Conservation (phyloP, 2,888 invertebrate genomes). For the Neoaliturus tenellus region DNA sequence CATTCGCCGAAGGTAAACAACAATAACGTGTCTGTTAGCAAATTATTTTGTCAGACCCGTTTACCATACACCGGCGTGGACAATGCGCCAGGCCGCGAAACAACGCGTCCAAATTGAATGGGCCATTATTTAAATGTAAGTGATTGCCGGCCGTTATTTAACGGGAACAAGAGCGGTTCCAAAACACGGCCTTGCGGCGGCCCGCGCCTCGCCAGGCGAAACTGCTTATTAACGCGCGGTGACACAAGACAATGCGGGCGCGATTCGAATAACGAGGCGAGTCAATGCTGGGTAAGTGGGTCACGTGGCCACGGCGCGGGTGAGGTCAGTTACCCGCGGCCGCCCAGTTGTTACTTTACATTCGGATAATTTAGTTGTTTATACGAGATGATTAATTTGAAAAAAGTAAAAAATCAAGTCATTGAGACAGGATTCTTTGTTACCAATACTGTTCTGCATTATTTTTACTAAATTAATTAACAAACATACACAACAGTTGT, state of each 20-base stretch:
- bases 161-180: background rate
- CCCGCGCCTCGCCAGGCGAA: background rate
- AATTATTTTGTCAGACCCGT: background rate
- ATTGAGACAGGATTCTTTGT: too few species aligned
- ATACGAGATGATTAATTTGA: too few species aligned
- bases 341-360: too few species aligned
- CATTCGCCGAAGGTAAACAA: too few species aligned
- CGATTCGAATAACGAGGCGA: background rate
- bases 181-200: background rate
- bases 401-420: too few species aligned
- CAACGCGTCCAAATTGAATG: slow-evolving; percentile 2
- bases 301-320: background rate
- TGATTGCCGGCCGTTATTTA: background rate
- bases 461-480: too few species aligned
- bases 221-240: slow-evolving; percentile 12
- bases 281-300: background rate
- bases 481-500: too few species aligned
- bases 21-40: background rate
- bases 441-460: too few species aligned
- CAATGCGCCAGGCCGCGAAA: background rate
- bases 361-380: too few species aligned
- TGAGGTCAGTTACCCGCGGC: too few species aligned
- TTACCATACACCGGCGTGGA: background rate
- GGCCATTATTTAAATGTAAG: slow-evolving; percentile 7
- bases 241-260: slow-evolving; percentile 24